Conservation (phyloP, 2,113 vertebrate genomes). For the Gnathonemus longibarbis region DNA sequence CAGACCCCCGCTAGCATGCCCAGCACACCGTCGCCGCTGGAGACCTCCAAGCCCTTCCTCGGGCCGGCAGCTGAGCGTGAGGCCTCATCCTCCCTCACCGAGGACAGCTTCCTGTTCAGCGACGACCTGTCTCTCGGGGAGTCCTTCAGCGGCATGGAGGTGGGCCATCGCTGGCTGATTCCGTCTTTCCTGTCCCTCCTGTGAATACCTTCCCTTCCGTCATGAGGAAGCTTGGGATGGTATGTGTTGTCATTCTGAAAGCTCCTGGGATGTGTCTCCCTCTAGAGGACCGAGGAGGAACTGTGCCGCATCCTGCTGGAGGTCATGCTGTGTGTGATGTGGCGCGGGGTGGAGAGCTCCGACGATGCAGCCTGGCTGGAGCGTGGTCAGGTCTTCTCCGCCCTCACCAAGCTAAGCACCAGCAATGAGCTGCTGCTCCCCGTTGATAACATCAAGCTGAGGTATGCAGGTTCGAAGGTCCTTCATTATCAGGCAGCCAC, state of each 20-base stretch:
- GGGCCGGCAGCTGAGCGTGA: conserved; percentile 62
- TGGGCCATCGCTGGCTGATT: conserved; percentile 48
- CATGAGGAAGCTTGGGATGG: neutral
- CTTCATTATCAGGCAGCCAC: neutral
- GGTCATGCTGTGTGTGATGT: conserved; percentile 81
- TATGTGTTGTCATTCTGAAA: neutral
- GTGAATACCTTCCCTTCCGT: neutral
- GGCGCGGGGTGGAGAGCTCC: conserved; percentile 87
- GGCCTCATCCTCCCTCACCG: conserved; percentile 43
- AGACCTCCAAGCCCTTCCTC: conserved; percentile 72
- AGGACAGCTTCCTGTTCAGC: conserved; percentile 59
- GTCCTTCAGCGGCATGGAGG: conserved; percentile 74
- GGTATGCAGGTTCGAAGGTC: conserved; percentile 49
- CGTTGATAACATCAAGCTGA: conserved; percentile 87
- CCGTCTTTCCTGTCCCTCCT: neutral
- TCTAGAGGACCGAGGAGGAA: conserved; percentile 74
- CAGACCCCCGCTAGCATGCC: conserved; percentile 78
- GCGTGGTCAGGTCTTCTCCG: conserved; percentile 91
- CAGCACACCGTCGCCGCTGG: conserved; percentile 86
- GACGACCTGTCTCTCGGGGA: conserved; percentile 74
- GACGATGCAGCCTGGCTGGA: conserved; percentile 86
- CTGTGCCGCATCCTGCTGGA: conserved; percentile 76
- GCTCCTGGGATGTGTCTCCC: conserved; percentile 1
- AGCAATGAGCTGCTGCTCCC: conserved; percentile 80
- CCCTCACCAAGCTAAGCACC: conserved; percentile 80